Conservation (phyloP, 37 sponge, comb jelly and placozoan genomes). For the Ianthella basta region DNA sequence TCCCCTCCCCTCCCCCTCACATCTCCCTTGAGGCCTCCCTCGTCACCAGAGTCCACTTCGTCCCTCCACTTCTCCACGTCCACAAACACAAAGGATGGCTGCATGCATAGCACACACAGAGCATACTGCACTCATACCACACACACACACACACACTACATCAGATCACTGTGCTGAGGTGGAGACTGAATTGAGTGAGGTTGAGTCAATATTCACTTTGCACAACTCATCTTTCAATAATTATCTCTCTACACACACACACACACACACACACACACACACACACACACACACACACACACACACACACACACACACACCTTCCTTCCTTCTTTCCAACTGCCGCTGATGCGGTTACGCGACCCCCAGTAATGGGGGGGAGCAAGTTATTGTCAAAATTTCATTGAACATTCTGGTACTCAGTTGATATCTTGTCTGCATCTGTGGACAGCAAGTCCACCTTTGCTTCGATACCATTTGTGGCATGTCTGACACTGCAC, state of each 20-base stretch:
- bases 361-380: no score
- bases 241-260: background rate
- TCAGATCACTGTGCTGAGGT: background rate
- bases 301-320: slow-evolving; percentile 14
- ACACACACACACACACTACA: no score
- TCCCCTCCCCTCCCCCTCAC: no score
- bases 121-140: background rate
- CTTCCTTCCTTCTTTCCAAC: background rate
- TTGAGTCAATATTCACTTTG: background rate
- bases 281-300: slow-evolving; percentile 29
- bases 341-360: no score
- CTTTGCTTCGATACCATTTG: no score
- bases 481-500: no score
- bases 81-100: background rate
- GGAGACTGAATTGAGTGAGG: no score
- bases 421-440: no score
- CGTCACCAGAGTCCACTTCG: slow-evolving; percentile 16
- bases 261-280: background rate
- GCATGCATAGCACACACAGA: background rate
- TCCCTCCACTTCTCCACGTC: slow-evolving; percentile 28
- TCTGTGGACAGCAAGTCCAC: no score
- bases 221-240: background rate
- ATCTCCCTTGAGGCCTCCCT: background rate
- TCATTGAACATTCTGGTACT: no score
- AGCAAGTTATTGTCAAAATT: no score